These are phyloP conservation scores for Ceratina japonica DNA, from an alignment of 1,140 invertebrate species.

Conservation along the genomic window DNA sequence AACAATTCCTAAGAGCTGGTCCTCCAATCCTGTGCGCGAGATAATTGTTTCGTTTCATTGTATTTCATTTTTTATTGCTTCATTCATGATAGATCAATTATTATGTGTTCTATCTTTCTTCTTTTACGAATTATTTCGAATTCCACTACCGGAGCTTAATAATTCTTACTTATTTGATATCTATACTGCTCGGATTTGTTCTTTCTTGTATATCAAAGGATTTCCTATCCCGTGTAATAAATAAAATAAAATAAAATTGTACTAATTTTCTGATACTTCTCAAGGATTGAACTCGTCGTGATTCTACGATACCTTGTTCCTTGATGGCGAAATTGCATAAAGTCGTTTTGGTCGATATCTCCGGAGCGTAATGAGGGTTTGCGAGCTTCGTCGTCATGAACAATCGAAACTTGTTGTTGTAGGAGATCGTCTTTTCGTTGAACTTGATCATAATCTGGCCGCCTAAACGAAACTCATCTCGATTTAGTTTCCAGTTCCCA, in stretches of 20 bases:
- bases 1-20: slow-evolving; percentile 85
- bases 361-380: slow-evolving; percentile 95
- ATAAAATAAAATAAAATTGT: too few relatives aligned
- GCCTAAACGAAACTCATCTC: slow-evolving; percentile 67
- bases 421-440: slow-evolving; percentile 93
- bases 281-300: slow-evolving; percentile 16
- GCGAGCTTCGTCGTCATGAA: slow-evolving; percentile 94
- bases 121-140: too few relatives aligned
- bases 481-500: background rate
- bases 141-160: too few relatives aligned
- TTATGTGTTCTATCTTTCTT: too few relatives aligned
- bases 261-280: background rate
- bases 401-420: slow-evolving; percentile 88
- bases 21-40: slow-evolving; percentile 53
- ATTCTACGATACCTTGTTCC: slow-evolving; percentile 84
- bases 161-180: too few relatives aligned
- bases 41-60: slow-evolving; percentile 59
- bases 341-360: slow-evolving; percentile 94
- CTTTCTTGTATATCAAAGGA: too few relatives aligned
- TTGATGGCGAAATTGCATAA: slow-evolving; percentile 96
- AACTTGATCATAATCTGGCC: slow-evolving; percentile 87
- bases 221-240: too few relatives aligned
- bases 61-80: too few relatives aligned
- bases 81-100: too few relatives aligned
- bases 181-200: too few relatives aligned